Conservation (phyloP, 2,797 vertebrate species). For the Pipistrellus nathusii region DNA sequence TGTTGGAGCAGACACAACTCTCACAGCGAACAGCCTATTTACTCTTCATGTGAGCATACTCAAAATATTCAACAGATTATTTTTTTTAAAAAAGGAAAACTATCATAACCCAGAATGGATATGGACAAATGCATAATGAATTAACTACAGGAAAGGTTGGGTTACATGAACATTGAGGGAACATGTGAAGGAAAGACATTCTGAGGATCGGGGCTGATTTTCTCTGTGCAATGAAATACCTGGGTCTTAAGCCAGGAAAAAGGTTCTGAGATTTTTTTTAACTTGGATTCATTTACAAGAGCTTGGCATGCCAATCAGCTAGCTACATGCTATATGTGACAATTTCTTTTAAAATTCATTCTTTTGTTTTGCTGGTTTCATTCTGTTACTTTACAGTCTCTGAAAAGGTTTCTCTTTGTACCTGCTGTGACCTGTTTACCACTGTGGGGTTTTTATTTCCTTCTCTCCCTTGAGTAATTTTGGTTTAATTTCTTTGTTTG, state of each 20-base stretch:
- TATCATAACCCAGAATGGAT: constrained; percentile 44
- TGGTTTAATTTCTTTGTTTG: neutral
- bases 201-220: constrained; percentile 37
- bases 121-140: constrained; percentile 18
- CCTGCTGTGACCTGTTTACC: neutral
- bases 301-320: neutral
- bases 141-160: constrained; percentile 21
- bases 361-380: neutral
- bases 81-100: constrained; percentile 48
- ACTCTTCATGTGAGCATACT: neutral
- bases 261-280: neutral
- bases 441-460: neutral
- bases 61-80: constrained; percentile 63
- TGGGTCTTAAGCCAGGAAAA: neutral
- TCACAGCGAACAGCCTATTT: constrained; percentile 43
- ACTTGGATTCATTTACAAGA: constrained; percentile 39
- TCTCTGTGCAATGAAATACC: neutral
- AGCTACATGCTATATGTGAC: neutral
- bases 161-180: neutral
- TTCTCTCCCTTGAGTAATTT: neutral
- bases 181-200: neutral
- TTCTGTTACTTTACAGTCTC: constrained; percentile 7
- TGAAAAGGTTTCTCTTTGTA: neutral
- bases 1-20: constrained; percentile 23
- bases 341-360: constrained; percentile 33